A percentile compares a stretch with the other conserved stretches of the same genome.
Evolutionary conservation across 1,140 invertebrate species (phyloP).

Genomic region (Eubasilissa regina): DNA sequence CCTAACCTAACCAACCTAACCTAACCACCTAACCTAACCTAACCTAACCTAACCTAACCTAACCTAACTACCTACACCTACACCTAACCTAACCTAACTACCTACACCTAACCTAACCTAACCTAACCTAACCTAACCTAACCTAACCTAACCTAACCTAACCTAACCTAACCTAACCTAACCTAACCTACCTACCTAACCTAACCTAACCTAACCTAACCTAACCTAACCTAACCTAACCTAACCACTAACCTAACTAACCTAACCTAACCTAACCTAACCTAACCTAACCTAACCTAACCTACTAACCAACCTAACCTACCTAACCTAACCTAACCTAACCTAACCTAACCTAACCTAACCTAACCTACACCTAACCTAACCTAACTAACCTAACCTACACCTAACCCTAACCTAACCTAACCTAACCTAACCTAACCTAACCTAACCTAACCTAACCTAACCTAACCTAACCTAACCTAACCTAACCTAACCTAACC

Average conservation of each 20-base stretch:
- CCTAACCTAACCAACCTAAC: constrained; percentile 43
- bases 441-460: no score
- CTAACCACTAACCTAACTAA: constrained; percentile 58
- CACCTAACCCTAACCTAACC: constrained; percentile 51
- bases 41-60: constrained; percentile 55
- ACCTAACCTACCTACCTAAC: no score
- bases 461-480: no score
- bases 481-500: constrained; percentile 60
- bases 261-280: constrained; percentile 43
- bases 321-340: constrained; percentile 51
- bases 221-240: constrained; percentile 48
- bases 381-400: no score
- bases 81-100: constrained; percentile 3
- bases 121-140: not conserved
- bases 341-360: no score
- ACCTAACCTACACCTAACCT: no score
- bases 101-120: constrained; percentile 1
- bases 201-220: constrained; percentile 3
- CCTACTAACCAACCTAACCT: no score
- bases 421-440: no score
- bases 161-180: constrained; percentile 21
- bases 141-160: constrained; percentile 18
- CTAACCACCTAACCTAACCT: constrained; percentile 48
- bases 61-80: constrained; percentile 56
- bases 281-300: no score